Base-by-base conservation (phyloP, 2,113 vertebrate genomes). In the Rhipidura dahli region DNA sequence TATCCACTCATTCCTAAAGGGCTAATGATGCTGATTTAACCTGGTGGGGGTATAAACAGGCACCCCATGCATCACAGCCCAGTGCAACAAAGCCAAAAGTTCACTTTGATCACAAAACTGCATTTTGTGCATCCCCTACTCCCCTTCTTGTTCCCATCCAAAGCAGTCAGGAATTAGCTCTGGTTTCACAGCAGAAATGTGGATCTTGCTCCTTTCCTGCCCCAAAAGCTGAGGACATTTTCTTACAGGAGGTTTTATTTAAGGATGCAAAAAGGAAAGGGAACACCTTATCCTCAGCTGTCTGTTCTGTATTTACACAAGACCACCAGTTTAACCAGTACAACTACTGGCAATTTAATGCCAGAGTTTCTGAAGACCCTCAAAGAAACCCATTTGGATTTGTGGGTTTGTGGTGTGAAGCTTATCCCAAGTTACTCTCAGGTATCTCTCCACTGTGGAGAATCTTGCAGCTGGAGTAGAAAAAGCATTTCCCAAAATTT, bases 21-120 rank as follows among this genome's bases (percentile, higher is more conserved):
- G 94, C 63, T 97, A 96, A 97, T 42, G 68, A 89, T 94, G 69
- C 40, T 96, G 86, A 96, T 97, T 97, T 94, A 95, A 95, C 86
- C 91, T 78, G 23, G 30, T 24, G 68, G 89, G 87, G 71, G 66
- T 70, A 88, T 37, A 87, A 96, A 96, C 94, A 94, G 89, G 42
- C 59, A 71, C 7, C 5, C 68, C 49, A 24, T 30, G 33, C 63
- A 50, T 51, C 49, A 47, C 44, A 78, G 40, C n/a, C n/a, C 59
- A 7, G 13, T 3, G 40, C 1, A 4, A 57, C 60, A 64, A 75
- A 31, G 28, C 61, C 33, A 13, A 16, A 78, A 91, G 45, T 64
- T 84, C 37, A 11, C 17, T 68, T 78, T 28, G 47, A 50, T 37
- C 59, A 72, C 30, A 39, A 40, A 76, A 40, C 47, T 66, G 3